Percentiles rank a stretch among this genome's conserved stretches.
These are phyloP conservation scores for Pelecanus crispus DNA, from an alignment of 2,113 vertebrate species.

Conservation along the genomic window DNA sequence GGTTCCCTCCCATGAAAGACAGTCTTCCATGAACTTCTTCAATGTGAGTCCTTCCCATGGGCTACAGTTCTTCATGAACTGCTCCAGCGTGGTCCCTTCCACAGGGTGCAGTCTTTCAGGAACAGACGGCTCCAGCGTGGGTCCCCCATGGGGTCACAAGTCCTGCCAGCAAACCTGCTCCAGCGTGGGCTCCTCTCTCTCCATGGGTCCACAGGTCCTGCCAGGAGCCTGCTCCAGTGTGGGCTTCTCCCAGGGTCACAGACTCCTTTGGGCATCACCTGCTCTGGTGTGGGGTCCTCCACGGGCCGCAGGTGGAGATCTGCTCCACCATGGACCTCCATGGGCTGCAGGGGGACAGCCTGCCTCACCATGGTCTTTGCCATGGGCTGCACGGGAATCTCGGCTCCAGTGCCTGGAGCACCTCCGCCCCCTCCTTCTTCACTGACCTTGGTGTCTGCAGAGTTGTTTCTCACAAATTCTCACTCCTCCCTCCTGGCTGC, in stretches of 20 bases:
- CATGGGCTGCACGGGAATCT: not conserved
- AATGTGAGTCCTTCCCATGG: rapidly evolving
- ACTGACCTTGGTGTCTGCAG: not conserved
- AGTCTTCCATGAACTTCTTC: not conserved
- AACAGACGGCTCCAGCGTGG: not conserved
- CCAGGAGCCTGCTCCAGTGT: rapidly evolving
- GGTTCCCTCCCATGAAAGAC: not conserved
- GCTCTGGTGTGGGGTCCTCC: rapidly evolving
- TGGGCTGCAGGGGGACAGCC: not conserved
- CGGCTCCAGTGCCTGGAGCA: rapidly evolving
- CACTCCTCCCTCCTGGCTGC: not conserved
- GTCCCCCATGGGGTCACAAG: not conserved
- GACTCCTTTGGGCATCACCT: too few species aligned
- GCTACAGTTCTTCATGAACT: not conserved
- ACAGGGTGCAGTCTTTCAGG: too few species aligned
- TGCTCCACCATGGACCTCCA: rapidly evolving
- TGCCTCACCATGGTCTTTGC: not conserved
- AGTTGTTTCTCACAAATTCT: not conserved
- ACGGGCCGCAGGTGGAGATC: not conserved
- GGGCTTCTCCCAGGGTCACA: too few species aligned
- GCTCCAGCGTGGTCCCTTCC: not conserved
- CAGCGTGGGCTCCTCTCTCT: rapidly evolving
- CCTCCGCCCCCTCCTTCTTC: not conserved
- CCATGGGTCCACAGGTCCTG: too few species aligned
- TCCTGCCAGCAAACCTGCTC: not conserved